These are phyloP conservation scores for Potorous gilbertii DNA, from an alignment of 2,797 vertebrate genomes.

Conservation along the genomic window DNA sequence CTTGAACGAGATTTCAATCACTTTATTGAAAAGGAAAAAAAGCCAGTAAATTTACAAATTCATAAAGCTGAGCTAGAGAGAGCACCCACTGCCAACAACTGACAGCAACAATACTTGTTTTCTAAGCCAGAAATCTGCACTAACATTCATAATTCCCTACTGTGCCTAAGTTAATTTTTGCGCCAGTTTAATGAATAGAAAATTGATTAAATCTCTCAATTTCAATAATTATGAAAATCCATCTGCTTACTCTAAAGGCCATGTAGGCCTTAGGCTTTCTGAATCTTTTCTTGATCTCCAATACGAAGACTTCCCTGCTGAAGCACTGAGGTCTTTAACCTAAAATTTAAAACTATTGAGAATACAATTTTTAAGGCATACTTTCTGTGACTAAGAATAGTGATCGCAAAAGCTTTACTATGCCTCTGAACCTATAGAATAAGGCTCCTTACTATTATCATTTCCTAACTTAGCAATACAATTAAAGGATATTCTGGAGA, in stretches of 20 bases:
- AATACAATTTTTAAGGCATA: slow-evolving; percentile 65
- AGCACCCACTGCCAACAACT: slow-evolving; percentile 64
- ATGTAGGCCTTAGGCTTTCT: not conserved
- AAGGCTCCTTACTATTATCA: slow-evolving; percentile 59
- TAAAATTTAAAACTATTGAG: slow-evolving; percentile 69
- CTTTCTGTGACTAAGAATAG: not conserved
- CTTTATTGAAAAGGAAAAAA: slow-evolving; percentile 62
- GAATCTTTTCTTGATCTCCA: slow-evolving; percentile 74
- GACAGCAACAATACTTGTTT: slow-evolving; percentile 75
- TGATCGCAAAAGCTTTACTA: slow-evolving; percentile 35
- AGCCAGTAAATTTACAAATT: slow-evolving; percentile 64
- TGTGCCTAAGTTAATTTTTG: slow-evolving; percentile 80
- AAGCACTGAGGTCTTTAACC: slow-evolving; percentile 59
- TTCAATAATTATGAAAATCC: slow-evolving; percentile 82
- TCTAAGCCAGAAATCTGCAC: slow-evolving; percentile 80
- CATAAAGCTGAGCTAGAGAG: slow-evolving; percentile 47
- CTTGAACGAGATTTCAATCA: slow-evolving; percentile 61
- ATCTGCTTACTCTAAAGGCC: slow-evolving; percentile 80
- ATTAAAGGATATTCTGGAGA: slow-evolving; percentile 59
- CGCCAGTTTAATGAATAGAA: slow-evolving; percentile 81
- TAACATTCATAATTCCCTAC: slow-evolving; percentile 78
- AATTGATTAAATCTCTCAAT: slow-evolving; percentile 80
- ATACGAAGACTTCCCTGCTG: slow-evolving; percentile 68
- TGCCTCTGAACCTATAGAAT: slow-evolving; percentile 50
- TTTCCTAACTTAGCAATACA: slow-evolving; percentile 65